phyloP scores from a whole-genome alignment of 1,140 invertebrate genomes.

The Apocrypta bakeri region DNA sequence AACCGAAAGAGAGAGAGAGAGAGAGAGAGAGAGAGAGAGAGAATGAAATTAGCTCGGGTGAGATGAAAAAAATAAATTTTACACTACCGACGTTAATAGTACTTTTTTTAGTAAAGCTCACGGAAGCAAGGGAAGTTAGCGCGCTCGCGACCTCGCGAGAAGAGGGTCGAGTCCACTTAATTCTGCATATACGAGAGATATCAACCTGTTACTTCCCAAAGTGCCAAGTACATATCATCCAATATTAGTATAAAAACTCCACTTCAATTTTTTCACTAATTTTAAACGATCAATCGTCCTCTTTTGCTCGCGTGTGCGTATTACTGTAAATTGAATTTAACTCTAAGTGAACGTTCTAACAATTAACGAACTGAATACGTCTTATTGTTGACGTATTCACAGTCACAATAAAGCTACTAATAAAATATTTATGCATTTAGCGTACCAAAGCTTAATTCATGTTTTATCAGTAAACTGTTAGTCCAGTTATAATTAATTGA shows the following conservation, averaged over 20 bases:
- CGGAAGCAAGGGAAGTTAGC: background rate
- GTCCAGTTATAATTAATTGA: background rate
- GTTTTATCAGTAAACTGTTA: background rate
- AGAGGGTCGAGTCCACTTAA: constrained; percentile 26
- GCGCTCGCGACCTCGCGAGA: background rate
- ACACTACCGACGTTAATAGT: background rate
- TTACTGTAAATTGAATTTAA: background rate
- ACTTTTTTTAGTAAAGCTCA: background rate
- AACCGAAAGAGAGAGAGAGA: background rate
- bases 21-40: background rate
- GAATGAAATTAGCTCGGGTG: background rate
- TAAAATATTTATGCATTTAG: background rate
- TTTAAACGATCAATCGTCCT: too few relatives aligned
- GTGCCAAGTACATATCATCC: constrained; percentile 20
- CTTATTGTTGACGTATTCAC: background rate
- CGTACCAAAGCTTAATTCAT: background rate
- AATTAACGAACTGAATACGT: background rate
- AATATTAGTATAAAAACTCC: constrained; percentile 22
- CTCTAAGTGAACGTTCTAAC: too few relatives aligned
- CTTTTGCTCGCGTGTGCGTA: background rate
- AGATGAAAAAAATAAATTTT: background rate
- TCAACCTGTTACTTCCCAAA: constrained; percentile 41
- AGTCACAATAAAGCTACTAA: background rate
- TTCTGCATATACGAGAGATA: constrained; percentile 20
- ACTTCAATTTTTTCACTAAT: background rate